Evolutionary conservation across 2,113 vertebrate genomes (phyloP).

Genomic region (Galeopterus variegatus): DNA sequence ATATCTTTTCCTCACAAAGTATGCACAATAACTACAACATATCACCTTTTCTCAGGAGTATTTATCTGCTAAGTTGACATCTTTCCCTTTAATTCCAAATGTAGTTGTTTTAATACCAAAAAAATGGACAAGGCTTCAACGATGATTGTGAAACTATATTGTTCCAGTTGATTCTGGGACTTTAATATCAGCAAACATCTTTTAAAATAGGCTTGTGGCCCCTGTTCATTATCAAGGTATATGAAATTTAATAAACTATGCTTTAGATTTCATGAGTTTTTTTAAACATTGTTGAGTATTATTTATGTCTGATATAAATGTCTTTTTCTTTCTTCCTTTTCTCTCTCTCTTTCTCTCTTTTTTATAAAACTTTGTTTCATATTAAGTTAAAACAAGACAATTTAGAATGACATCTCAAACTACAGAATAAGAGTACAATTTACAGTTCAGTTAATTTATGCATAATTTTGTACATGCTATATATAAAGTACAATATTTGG

Average conservation of each 20-base stretch:
- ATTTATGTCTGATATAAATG: neutral
- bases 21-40: neutral
- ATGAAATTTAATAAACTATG: neutral
- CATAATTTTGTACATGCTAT: neutral
- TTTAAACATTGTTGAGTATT: neutral
- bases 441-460: neutral
- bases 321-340: neutral
- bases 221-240: neutral
- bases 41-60: neutral
- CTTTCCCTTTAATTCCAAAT: conserved; percentile 32
- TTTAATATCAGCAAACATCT: neutral
- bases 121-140: neutral
- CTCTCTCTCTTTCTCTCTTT: fast-evolving
- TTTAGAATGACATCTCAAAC: neutral
- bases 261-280: neutral
- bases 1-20: neutral
- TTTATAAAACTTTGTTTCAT: neutral
- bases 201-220: neutral
- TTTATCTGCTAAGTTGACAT: neutral
- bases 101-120: neutral
- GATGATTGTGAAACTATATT: neutral
- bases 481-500: neutral
- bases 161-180: neutral
- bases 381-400: neutral
- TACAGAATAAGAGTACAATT: neutral